Base-by-base conservation (phyloP, 2,888 invertebrate species). In the Stomorhina lunata region DNA sequence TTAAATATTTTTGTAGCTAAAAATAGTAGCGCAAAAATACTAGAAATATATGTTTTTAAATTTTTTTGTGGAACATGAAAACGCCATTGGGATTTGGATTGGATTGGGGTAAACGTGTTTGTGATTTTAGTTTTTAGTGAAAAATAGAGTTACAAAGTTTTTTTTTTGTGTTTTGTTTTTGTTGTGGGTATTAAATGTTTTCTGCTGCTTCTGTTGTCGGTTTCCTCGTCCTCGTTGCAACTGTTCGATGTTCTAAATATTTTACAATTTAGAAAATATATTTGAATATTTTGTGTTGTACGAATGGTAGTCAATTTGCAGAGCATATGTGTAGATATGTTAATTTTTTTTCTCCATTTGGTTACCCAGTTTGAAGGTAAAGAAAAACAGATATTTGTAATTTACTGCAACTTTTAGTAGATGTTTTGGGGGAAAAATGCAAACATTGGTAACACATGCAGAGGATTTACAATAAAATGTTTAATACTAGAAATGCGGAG, bases 131-230 rank as follows among this genome's bases (percentile, higher is more conserved):
- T 71, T 48, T 61, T 61, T 34, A 53, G 40, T 53, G 6, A 7
- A 12, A 50, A 59, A 43, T 75, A 65, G 45, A 75, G 65, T 57
- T 75, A 34, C 34, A 45, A 66, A 29, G 43, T 66, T 77, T 71
- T 78, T n/a, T n/a, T n/a, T n/a, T n/a, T n/a, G n/a, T n/a, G 43
- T 66, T 77, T 71, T 78, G 61, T 71, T 71, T 50, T 22, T 48
- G 2, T 71, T 71, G 55, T 55, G 65, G 75, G 75, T 55, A 66
- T 66, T 48, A 57, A 75, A 57, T 57, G 45, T 77, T 77, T 77
- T 43, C 29, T 57, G 59, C 48, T 78, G 27, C 63, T 32, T 12
- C n/a, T 25, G 22, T 66, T 17, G 12, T 43, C 27, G 25, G 10
- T 45, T 1, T 34, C 22, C 32, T 32, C 40, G 22, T 25, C 34